Evolutionary conservation across 2,888 invertebrate species (phyloP).

Genomic region (Meiosimyza platycephala): DNA sequence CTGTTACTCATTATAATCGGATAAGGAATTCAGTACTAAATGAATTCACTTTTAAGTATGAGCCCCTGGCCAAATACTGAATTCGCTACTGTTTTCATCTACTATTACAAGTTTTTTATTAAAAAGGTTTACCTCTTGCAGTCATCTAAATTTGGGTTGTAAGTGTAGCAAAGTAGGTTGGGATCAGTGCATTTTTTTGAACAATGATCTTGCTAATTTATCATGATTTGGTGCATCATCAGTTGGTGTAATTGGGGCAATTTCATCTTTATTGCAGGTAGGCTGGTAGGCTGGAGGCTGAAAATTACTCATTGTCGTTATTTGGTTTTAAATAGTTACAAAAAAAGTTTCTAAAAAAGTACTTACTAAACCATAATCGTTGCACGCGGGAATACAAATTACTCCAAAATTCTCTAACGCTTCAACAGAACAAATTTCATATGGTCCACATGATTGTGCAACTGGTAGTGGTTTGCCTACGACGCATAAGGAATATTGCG

Average conservation of each 20-base stretch:
- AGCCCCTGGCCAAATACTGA: too few species aligned
- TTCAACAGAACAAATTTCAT: slow-evolving; percentile 11
- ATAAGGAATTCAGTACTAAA: too few species aligned
- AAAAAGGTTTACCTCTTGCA: too few species aligned
- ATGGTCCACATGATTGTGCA: not conserved
- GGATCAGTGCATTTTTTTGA: not conserved
- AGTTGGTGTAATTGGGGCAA: slow-evolving; percentile 13
- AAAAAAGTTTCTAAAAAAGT: not conserved
- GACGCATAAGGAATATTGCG: slow-evolving; percentile 12
- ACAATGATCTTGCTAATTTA: not conserved
- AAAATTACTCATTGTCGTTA: not conserved
- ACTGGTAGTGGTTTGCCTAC: not conserved
- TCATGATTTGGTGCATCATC: not conserved
- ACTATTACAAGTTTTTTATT: too few species aligned
- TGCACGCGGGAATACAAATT: slow-evolving; percentile 14
- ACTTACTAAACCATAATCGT: slow-evolving; percentile 6
- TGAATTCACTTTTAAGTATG: too few species aligned
- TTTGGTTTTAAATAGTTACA: not conserved
- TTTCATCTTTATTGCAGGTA: slow-evolving; percentile 22
- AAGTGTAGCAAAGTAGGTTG: too few species aligned
- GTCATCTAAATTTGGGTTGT: too few species aligned
- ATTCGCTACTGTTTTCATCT: too few species aligned
- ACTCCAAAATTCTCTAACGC: not conserved
- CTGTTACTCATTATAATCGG: too few species aligned
- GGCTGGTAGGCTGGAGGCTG: not conserved